A percentile compares a stretch with the other conserved stretches of the same genome.
phyloP scores from a whole-genome alignment of 2,113 vertebrate species.

The Albula glossodonta region DNA sequence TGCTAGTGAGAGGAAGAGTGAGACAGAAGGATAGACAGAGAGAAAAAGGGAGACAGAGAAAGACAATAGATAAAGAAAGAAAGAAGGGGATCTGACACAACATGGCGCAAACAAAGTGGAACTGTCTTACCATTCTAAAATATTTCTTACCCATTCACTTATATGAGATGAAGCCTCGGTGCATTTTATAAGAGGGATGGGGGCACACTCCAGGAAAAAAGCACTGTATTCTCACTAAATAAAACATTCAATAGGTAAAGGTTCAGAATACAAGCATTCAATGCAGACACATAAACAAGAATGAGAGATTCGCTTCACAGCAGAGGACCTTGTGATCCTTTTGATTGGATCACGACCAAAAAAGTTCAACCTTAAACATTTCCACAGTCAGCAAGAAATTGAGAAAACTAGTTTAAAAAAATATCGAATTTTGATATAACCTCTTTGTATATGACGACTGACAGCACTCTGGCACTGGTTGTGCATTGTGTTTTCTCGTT shows the following conservation, averaged over 20 bases:
- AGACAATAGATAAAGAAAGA: not conserved
- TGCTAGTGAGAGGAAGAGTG: conserved; percentile 11
- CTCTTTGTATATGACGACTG: not conserved
- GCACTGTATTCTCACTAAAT: not conserved
- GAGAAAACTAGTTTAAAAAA: not conserved
- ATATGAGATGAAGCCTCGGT: not conserved
- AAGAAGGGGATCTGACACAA: conserved; percentile 4
- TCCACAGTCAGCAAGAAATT: not conserved
- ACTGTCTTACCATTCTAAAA: not conserved
- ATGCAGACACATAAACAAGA: not conserved
- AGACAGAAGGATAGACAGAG: not conserved
- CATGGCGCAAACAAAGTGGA: not conserved
- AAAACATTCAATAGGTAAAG: not conserved
- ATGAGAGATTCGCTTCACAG: not conserved
- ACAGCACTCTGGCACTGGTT: not conserved
- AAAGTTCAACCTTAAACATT: not conserved
- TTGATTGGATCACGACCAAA: conserved; percentile 1
- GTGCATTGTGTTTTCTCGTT: not conserved
- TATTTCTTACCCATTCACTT: not conserved
- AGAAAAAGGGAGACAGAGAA: not conserved
- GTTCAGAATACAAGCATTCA: not conserved
- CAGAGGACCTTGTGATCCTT: not conserved
- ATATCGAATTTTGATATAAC: not conserved
- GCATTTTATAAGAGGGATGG: not conserved
- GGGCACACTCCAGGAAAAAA: not conserved